Evolutionary conservation across 2,797 vertebrate species (phyloP), one percentile per base, ranked within the genome.

Genomic region (Mustela erminea): DNA sequence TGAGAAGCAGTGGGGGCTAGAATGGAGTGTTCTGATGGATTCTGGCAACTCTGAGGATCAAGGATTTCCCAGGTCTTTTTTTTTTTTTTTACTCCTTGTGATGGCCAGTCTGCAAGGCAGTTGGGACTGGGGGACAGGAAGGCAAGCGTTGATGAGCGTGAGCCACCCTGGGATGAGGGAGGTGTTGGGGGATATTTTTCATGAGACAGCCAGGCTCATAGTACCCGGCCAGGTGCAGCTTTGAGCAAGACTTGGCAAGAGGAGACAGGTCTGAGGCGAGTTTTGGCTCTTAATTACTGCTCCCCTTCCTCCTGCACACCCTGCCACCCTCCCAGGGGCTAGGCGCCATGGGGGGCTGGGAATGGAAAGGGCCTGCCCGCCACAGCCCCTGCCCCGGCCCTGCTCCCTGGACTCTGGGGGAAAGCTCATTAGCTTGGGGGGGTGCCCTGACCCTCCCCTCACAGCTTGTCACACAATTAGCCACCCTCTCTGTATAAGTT

Each of bases 191-290:
- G 35, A 35, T 4, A 62, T 74, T 77, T 86, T 72, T 97, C 56
- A 86, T 88, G 72, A 93, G 90, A 96, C 81, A 97, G 89, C 96
- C 84, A 95, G 92, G 87, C 90, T 83, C 60, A 85, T 90, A 96
- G 97, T 97, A 95, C 96, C 86, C 46, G 25, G 97, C 98, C 98
- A 98, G 98, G 98, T 98, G 95, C 10, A 29, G 96, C 86, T 96
- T 97, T 98, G 92, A 96, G 97, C 97, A 93, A 97, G 98, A 97
- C 90, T 98, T 98, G 98, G 98, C 98, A 98, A 96, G 98, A 97
- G 95, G 93, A 97, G 97, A 97, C 95, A 97, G 92, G 97, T 98
- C 80, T 60, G 27, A 87, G 80, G 1, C 9, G 52, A 97, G 52
- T 88, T 97, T 97, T 54, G 64, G 95, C 97, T 97, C 97, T 98